Percentiles rank a stretch among this genome's conserved stretches.
Conservation (phyloP, 2,113 vertebrate species). For the Lamprologus tigripictilis region DNA sequence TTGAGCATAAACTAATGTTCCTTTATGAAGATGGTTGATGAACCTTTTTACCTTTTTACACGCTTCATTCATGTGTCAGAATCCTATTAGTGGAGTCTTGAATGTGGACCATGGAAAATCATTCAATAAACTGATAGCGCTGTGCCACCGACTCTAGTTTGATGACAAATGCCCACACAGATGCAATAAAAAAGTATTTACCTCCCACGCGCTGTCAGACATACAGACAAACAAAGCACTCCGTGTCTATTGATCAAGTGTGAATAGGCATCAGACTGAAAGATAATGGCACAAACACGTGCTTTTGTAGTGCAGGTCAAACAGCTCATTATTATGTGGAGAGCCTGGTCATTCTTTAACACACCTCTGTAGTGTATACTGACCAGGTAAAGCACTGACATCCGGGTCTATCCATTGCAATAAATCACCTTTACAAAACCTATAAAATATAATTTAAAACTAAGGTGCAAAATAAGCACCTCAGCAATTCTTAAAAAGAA, state of each 20-base stretch:
- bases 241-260: slow-evolving; percentile 35
- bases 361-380: not conserved
- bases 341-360: slow-evolving; percentile 7
- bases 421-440: not conserved
- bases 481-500: not conserved
- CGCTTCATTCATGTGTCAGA: not conserved
- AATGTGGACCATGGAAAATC: not conserved
- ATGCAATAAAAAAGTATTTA: slow-evolving; percentile 34
- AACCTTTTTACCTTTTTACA: not conserved
- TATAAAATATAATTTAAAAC: not conserved
- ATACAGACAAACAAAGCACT: slow-evolving; percentile 55
- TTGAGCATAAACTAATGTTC: not conserved
- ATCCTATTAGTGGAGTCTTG: not conserved
- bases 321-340: slow-evolving; percentile 45
- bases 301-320: slow-evolving; percentile 51
- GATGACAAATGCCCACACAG: slow-evolving; percentile 14
- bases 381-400: not conserved
- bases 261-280: slow-evolving; percentile 52
- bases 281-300: slow-evolving; percentile 54
- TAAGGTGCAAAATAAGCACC: not conserved
- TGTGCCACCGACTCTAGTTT: not conserved
- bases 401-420: not conserved
- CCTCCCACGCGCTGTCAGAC: slow-evolving; percentile 33
- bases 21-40: not conserved
- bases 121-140: not conserved